These are phyloP conservation scores for Mylabris phalerata DNA, from an alignment of 1,140 invertebrate genomes.

Conservation along the genomic window DNA sequence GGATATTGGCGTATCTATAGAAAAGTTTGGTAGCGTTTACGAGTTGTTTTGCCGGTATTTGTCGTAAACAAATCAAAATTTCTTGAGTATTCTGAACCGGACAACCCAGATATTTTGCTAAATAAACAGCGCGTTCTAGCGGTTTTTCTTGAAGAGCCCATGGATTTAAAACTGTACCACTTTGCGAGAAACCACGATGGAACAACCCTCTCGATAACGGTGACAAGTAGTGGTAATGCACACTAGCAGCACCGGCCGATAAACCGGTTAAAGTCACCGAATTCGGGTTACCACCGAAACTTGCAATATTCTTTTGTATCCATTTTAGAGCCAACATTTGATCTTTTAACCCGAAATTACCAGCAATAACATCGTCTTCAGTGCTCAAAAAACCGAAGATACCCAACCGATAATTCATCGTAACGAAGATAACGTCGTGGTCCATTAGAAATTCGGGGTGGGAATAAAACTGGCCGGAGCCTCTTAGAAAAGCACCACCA, in stretches of 20 bases:
- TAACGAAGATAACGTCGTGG: constrained; percentile 53
- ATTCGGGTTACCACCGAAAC: constrained; percentile 43
- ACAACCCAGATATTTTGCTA: constrained; percentile 64
- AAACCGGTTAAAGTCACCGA: constrained; percentile 43
- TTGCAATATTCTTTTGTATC: too few species aligned
- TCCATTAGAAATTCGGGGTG: constrained; percentile 51
- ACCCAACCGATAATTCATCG: constrained; percentile 56
- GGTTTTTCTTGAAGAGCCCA: constrained; percentile 52
- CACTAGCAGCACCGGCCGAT: constrained; percentile 47
- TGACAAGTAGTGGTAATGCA: constrained; percentile 48
- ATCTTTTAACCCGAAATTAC: constrained; percentile 29
- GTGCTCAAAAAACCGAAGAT: constrained; percentile 35
- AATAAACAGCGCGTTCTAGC: constrained; percentile 55
- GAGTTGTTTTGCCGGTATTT: constrained; percentile 8
- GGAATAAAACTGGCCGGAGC: constrained; percentile 27
- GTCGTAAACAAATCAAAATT: constrained; percentile 48
- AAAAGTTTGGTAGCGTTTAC: neutral
- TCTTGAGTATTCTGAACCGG: constrained; percentile 47
- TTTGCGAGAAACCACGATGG: constrained; percentile 64
- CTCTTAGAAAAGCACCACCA: constrained; percentile 53
- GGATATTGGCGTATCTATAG: constrained; percentile 11
- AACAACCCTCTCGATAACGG: constrained; percentile 50
- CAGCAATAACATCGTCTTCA: constrained; percentile 35
- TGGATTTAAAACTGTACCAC: constrained; percentile 61
- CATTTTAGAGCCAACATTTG: too few species aligned